phyloP scores from a whole-genome alignment of 2,113 vertebrate species.

The Turnix velox region DNA sequence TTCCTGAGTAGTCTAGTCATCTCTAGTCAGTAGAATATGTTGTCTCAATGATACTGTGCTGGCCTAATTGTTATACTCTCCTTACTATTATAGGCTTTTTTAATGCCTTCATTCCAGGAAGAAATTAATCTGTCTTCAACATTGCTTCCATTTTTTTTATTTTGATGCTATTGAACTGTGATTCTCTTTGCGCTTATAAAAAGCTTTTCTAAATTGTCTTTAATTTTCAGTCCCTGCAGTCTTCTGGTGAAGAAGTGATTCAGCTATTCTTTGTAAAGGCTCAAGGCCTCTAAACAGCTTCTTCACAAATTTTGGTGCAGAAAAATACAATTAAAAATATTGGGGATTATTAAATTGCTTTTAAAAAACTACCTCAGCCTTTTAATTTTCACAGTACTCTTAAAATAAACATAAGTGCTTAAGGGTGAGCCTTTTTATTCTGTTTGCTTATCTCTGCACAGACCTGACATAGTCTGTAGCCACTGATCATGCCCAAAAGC shows the following conservation, averaged over 20 bases:
- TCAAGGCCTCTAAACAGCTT: background rate
- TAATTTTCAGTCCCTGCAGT: background rate
- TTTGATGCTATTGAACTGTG: background rate
- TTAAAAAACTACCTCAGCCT: background rate
- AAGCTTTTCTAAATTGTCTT: background rate
- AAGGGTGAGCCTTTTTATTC: background rate
- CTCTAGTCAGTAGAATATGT: background rate
- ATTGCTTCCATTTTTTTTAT: background rate
- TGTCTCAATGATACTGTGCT: background rate
- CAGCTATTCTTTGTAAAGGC: background rate
- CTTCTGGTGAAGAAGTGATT: too few relatives aligned
- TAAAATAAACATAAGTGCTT: background rate
- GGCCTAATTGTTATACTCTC: background rate
- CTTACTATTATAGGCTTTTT: background rate
- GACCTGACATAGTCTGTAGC: fast-evolving
- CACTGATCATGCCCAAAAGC: background rate
- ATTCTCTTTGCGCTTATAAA: background rate
- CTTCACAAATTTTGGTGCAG: background rate
- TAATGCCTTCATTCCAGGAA: background rate
- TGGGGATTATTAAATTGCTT: background rate
- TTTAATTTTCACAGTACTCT: background rate
- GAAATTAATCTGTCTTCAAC: background rate
- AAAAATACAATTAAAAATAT: background rate
- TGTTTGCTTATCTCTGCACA: background rate
- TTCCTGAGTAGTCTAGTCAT: background rate